Conservation (phyloP, 2,113 vertebrate genomes). For the Paratilapia polleni region DNA sequence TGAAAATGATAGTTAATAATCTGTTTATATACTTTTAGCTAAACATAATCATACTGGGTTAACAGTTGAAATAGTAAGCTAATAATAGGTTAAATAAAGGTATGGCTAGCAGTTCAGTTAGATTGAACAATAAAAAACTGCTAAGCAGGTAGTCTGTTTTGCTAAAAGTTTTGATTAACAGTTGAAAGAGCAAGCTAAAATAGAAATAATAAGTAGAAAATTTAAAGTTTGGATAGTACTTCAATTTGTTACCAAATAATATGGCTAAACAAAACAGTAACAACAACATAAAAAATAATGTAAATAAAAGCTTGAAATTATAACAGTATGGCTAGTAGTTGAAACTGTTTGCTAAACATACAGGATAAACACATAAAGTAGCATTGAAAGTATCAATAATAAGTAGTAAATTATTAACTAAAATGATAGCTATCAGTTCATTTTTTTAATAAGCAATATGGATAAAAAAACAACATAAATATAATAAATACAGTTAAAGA, state of each 20-base stretch:
- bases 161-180: background rate
- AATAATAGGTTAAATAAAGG: background rate
- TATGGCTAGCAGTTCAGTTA: background rate
- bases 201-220: background rate
- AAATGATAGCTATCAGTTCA: background rate
- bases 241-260: background rate
- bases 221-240: too few relatives aligned
- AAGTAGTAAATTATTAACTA: background rate
- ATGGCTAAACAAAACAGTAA: background rate
- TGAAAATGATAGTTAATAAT: rapidly evolving
- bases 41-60: background rate
- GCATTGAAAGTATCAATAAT: background rate
- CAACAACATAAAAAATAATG: background rate
- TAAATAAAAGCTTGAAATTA: background rate
- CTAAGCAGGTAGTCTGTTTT: background rate
- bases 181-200: background rate
- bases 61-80: background rate
- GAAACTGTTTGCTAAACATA: background rate
- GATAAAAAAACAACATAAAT: background rate
- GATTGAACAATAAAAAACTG: too few relatives aligned
- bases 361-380: background rate
- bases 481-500: rapidly evolving
- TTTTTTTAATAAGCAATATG: rapidly evolving
- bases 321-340: background rate
- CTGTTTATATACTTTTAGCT: too few relatives aligned